A percentile compares a stretch with the other conserved stretches of the same genome.
Evolutionary conservation across 92 coral and sea anemone species (phyloP).

Genomic region (Zoanthus sociatus): DNA sequence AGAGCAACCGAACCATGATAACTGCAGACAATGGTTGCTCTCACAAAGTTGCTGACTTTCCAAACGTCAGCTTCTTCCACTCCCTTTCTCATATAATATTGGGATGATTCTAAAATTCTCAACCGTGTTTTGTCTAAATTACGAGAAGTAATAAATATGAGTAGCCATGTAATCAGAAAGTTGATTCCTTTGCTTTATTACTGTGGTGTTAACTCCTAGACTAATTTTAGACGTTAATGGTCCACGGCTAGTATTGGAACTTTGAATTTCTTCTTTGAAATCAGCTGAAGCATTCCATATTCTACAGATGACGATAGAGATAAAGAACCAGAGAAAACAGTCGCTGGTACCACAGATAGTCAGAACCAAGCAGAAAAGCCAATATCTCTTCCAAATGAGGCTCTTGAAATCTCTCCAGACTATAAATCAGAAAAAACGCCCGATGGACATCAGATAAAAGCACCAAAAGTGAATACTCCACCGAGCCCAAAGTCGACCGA

Average conservation of each 20-base stretch:
- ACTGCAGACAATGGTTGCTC: no score
- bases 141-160: no score
- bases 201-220: no score
- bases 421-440: neutral
- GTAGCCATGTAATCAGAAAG: no score
- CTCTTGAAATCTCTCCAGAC: neutral
- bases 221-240: no score
- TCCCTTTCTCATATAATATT: no score
- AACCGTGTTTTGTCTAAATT: no score
- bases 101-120: no score
- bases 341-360: slow-evolving; percentile 8
- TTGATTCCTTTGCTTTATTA: neutral
- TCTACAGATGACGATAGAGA: slow-evolving; percentile 20
- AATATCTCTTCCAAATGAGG: slow-evolving; percentile 66
- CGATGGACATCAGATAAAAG: slow-evolving; percentile 9
- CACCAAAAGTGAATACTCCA: slow-evolving; percentile 45
- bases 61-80: no score
- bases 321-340: slow-evolving; percentile 36
- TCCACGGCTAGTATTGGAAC: no score
- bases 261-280: neutral
- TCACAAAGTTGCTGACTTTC: no score
- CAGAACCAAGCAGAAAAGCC: slow-evolving; percentile 66
- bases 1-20: no score
- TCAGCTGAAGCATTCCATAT: neutral
- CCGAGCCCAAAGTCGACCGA: slow-evolving; percentile 17